Base-by-base conservation (phyloP, 2,888 invertebrate species). In the Conops quadrifasciatus region DNA sequence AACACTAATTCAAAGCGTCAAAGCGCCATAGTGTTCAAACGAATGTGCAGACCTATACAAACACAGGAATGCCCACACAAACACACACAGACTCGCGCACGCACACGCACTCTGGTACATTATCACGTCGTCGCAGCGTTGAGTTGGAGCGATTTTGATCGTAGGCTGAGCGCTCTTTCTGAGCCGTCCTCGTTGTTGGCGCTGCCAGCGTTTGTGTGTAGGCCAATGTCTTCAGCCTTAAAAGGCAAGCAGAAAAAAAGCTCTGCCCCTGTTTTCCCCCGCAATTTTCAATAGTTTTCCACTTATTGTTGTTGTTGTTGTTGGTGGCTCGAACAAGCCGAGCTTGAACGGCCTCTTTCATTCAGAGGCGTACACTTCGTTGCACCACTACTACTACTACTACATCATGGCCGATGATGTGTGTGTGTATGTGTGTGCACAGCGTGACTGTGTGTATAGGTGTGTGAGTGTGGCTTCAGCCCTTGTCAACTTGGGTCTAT, bases 111-210 rank as follows among this genome's bases (percentile, higher is more conserved):
- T 36, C 36, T 36, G 9, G 9, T n/a, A n/a, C n/a, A 49, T 49
- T 49, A 49, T 11, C 36, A 26, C 26, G 1, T 58, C 28, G 26
- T 11, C 3, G 3, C 49, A 5, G 11, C 36, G 30, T 30, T 26
- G 24, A 58, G 51, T 21, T 68, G 68, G 47, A 62, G 13, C 49
- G 24, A 30, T 47, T 71, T 72, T 64, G 74, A 76, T 75, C 77
- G 78, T 78, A 75, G 78, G 77, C 72, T 75, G 77, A 76, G 74
- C 77, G 75, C 62, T 49, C 47, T 51, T 68, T 59, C 60, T 67
- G 45, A 36, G 30, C 15, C 21, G 64, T n/a, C 24, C 73, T 68
- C 51, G 69, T 30, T 73, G 71, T 71, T 70, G 62, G 56, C 45
- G 21, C 45, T 66, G 53, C 63, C 58, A 64, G 63, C 67, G 64